Conservation (phyloP, 2,797 vertebrate species). For the Gallinago nigripennis region DNA sequence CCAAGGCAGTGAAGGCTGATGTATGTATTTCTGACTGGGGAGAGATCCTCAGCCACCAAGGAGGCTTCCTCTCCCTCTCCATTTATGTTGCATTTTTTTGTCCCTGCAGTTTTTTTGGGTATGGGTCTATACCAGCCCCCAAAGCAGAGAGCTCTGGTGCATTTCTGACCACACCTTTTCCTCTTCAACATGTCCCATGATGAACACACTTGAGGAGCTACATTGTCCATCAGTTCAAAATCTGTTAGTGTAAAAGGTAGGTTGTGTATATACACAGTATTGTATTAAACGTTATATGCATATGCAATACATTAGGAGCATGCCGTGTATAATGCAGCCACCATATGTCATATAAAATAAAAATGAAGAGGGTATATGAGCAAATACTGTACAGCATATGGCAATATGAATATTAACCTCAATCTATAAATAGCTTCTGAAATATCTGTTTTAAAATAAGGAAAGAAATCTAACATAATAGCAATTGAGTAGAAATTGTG, state of each 20-base stretch:
- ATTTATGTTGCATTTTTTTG: not conserved
- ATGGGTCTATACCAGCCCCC: not conserved
- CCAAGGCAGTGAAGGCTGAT: not conserved
- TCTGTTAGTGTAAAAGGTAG: not conserved
- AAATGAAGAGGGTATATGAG: slow-evolving; percentile 56
- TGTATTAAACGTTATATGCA: not conserved
- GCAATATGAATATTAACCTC: slow-evolving; percentile 64
- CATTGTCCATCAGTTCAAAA: not conserved
- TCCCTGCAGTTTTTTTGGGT: not conserved
- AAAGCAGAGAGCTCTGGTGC: not conserved
- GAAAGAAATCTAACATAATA: slow-evolving; percentile 63
- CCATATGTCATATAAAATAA: slow-evolving; percentile 67
- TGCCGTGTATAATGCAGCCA: slow-evolving; percentile 18
- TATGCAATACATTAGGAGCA: slow-evolving; percentile 41
- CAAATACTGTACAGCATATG: slow-evolving; percentile 58
- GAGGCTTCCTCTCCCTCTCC: not conserved
- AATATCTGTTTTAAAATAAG: slow-evolving; percentile 59
- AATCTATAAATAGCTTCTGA: slow-evolving; percentile 60
- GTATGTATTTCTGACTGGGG: not conserved
- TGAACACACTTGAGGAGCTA: not conserved
- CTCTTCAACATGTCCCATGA: not conserved
- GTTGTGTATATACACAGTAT: not conserved
- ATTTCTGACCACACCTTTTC: not conserved
- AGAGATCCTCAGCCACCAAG: not conserved
- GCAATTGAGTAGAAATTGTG: slow-evolving; percentile 45